Evolutionary conservation across 2,797 vertebrate genomes (phyloP).

Genomic region (Emydoidea blandingii): DNA sequence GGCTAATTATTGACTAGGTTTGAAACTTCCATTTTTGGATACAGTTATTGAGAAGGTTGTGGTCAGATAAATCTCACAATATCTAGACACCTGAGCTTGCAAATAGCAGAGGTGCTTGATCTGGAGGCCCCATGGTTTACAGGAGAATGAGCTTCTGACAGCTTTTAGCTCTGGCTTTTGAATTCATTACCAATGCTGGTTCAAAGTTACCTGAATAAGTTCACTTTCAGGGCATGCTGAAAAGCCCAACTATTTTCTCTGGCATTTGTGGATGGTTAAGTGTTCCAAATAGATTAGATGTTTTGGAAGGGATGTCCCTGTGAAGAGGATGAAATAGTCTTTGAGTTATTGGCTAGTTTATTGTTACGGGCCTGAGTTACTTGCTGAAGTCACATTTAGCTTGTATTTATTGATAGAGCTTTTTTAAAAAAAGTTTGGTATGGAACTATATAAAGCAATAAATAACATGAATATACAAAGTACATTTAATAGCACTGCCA

Average conservation of each 20-base stretch:
- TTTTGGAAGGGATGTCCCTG: neutral
- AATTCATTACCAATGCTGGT: neutral
- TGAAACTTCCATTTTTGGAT: neutral
- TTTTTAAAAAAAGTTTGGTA: neutral
- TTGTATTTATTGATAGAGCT: neutral
- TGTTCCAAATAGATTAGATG: neutral
- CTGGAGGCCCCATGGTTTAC: neutral
- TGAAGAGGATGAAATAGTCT: neutral
- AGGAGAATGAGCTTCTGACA: neutral
- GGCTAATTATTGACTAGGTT: neutral
- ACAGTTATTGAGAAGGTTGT: neutral
- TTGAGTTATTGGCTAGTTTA: neutral
- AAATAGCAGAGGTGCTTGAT: neutral
- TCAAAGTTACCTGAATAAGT: neutral
- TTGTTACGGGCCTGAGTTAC: neutral
- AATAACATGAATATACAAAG: neutral
- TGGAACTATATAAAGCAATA: neutral
- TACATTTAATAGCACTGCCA: neutral
- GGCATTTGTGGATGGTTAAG: neutral
- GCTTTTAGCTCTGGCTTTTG: neutral
- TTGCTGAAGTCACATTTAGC: neutral
- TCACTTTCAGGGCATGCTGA: neutral
- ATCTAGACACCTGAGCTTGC: accelerated
- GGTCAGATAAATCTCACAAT: accelerated
- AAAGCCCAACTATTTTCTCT: accelerated